Evolutionary conservation across 2,888 invertebrate genomes (phyloP), one percentile per base, ranked within the genome.

Genomic region (Epistrophe eligans): DNA sequence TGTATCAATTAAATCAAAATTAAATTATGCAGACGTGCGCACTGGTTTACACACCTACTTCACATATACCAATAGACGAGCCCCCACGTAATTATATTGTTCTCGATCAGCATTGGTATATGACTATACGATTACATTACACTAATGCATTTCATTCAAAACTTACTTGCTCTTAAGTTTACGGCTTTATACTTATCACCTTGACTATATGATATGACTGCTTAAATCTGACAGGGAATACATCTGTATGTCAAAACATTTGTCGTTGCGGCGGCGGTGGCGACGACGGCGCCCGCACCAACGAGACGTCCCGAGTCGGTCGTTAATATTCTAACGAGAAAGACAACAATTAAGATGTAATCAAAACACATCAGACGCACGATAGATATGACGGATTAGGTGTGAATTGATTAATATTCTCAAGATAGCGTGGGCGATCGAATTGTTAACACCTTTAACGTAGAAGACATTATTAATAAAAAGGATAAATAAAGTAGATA

Each of bases 381-480:
- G 55, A 40, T 43, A 55, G 24, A 55, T 55, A 57, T 71, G 57
- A 43, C 55, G 71, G 55, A 71, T 57, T 55, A 71, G 40, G 71
- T 57, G 57, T 43, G 43, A 67, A 67, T 50, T 67, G 50, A 67
- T 67, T 66, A 66, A 66, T 66, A 66, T 48, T 66, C 48, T 55
- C 5, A 57, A 57, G 52, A 43, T 32, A 24, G 32, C 70, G 55
- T 71, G 71, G 55, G 71, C 19, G 72, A 60, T 11, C 48, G 32
- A 43, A 13, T 52, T 80, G 71, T 77, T 62, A 73, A 70, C 67
- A 38, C 72, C 24, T 52, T 24, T 15, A 48, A 35, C 19, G 15
- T 15, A 50, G 32, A 15, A 50, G 32, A 15, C 35, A 17, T 24
- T 50, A 6, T 35, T 50, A 67, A 50, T 17, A 35, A 66, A 48